phyloP scores from a whole-genome alignment of 2,888 invertebrate species.

The Morpho helenor region DNA sequence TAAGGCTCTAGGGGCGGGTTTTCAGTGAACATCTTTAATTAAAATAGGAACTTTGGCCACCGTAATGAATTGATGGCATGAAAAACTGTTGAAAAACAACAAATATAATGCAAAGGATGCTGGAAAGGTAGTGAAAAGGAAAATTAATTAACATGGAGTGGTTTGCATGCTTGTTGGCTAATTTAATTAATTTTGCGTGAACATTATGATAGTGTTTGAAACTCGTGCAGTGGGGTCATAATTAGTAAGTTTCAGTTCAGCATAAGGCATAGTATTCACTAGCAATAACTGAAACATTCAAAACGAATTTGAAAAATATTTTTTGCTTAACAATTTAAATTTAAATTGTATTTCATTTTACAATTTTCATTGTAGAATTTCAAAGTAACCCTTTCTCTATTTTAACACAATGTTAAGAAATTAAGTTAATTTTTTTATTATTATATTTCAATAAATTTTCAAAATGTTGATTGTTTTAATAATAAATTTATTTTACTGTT shows the following conservation, averaged over 20 bases:
- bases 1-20: slow-evolving; percentile 74
- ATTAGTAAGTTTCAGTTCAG: background rate
- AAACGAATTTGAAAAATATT: no score
- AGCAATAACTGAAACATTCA: no score
- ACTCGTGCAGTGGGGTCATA: slow-evolving; percentile 6
- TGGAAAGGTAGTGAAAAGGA: slow-evolving; percentile 33
- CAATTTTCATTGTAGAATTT: no score
- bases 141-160: slow-evolving; percentile 44
- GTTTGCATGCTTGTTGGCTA: slow-evolving; percentile 25
- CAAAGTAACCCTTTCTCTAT: no score
- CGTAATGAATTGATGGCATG: slow-evolving; percentile 65
- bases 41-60: slow-evolving; percentile 65
- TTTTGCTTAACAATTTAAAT: no score
- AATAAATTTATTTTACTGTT: no score
- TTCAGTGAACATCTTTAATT: slow-evolving; percentile 73
- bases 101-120: slow-evolving; percentile 34
- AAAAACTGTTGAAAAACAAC: slow-evolving; percentile 36
- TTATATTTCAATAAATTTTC: no score
- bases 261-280: background rate
- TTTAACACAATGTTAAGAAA: no score
- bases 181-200: slow-evolving; percentile 21
- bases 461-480: no score
- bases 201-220: slow-evolving; percentile 15
- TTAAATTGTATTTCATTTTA: no score
- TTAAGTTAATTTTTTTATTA: no score